These are phyloP conservation scores for Aphis gossypii DNA, from an alignment of 1,140 invertebrate genomes.

Conservation along the genomic window DNA sequence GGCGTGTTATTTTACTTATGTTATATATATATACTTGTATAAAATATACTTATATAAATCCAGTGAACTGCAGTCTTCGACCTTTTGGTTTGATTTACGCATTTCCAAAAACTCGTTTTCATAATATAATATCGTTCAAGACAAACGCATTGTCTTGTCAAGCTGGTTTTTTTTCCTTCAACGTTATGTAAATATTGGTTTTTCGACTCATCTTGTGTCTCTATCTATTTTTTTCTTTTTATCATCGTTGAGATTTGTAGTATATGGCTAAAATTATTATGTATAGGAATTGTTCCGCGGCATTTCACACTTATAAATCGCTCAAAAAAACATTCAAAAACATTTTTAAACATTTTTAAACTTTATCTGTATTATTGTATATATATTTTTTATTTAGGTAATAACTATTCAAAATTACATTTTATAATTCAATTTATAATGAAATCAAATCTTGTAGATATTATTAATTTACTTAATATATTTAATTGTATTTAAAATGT, in stretches of 20 bases:
- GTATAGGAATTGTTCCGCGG: neutral
- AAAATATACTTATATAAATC: neutral
- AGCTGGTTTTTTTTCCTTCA: neutral
- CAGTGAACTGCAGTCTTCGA: neutral
- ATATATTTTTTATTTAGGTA: too few species aligned
- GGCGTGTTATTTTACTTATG: neutral
- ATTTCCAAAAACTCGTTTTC: neutral
- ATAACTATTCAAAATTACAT: neutral
- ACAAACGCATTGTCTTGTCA: neutral
- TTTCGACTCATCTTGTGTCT: neutral
- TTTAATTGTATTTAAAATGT: neutral
- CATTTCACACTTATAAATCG: neutral
- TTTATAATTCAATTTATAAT: neutral
- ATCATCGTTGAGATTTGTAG: neutral
- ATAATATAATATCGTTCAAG: neutral
- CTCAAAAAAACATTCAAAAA: neutral
- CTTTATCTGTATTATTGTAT: too few species aligned
- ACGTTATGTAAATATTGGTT: neutral
- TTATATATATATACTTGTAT: neutral
- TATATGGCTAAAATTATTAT: neutral
- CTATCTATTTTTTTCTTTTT: neutral
- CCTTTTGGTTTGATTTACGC: slow-evolving; percentile 4
- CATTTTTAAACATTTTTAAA: neutral
- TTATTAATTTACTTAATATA: neutral
- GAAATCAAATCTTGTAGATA: neutral